phyloP scores from a whole-genome alignment of 30 jellyfish, hydroid and myxozoan genomes.

The Aurelia aurita region DNA sequence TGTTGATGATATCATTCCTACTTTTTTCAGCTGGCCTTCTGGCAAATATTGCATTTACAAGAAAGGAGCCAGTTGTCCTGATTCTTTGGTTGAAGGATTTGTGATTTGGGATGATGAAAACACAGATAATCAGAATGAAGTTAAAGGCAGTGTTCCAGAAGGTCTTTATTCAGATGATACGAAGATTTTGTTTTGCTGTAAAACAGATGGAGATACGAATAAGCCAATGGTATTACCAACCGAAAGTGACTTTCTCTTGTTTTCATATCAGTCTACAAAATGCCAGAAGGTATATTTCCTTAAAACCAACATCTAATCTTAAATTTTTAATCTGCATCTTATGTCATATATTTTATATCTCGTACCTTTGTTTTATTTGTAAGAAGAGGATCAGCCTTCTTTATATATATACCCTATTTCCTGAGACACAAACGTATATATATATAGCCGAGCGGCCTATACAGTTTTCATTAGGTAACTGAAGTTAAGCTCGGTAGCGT shows the following conservation, averaged over 20 bases:
- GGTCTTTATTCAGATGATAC: slow-evolving; percentile 91
- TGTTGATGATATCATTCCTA: too few relatives aligned
- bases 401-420: too few relatives aligned
- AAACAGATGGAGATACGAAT: slow-evolving; percentile 65
- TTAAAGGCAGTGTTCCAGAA: slow-evolving; percentile 85
- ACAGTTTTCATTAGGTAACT: too few relatives aligned
- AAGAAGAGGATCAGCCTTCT: too few relatives aligned
- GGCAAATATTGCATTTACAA: slow-evolving; percentile 89
- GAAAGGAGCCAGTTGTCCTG: slow-evolving; percentile 84
- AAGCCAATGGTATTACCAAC: slow-evolving; percentile 78
- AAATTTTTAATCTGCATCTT: too few relatives aligned
- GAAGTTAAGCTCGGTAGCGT: too few relatives aligned
- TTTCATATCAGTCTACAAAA: slow-evolving; percentile 81
- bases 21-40: slow-evolving; percentile 81
- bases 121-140: slow-evolving; percentile 85
- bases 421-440: too few relatives aligned
- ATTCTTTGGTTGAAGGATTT: slow-evolving; percentile 72
- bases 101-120: slow-evolving; percentile 96
- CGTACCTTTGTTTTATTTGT: too few relatives aligned
- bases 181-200: slow-evolving; percentile 81
- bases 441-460: too few relatives aligned
- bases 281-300: slow-evolving; percentile 78
- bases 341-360: too few relatives aligned
- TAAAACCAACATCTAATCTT: background rate
- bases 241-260: slow-evolving; percentile 72